Evolutionary conservation across 2,888 invertebrate species (phyloP).

Genomic region (Lysandra coridon): DNA sequence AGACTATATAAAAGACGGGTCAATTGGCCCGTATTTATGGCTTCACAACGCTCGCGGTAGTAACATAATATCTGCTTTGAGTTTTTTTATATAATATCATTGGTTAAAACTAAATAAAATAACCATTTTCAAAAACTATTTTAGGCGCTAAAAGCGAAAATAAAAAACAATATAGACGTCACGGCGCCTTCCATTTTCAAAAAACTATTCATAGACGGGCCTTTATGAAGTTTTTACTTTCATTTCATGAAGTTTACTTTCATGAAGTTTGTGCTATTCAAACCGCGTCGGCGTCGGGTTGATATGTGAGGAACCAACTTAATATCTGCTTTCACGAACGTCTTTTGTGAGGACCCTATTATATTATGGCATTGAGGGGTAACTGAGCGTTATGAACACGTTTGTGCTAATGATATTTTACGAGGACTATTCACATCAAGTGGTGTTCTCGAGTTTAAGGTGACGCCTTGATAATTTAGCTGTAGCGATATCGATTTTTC

Average conservation of each 20-base stretch:
- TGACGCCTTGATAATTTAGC: too few species aligned
- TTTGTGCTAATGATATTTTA: conserved; percentile 13
- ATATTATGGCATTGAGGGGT: conserved; percentile 3
- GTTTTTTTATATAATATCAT: too few species aligned
- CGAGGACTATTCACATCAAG: neutral
- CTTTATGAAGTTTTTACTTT: too few species aligned
- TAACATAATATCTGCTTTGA: too few species aligned
- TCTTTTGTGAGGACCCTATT: conserved; percentile 13
- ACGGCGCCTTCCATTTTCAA: neutral
- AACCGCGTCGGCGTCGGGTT: neutral
- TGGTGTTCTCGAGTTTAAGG: neutral
- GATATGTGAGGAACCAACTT: conserved; percentile 21
- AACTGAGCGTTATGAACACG: conserved; percentile 9
- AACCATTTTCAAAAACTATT: neutral
- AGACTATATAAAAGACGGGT: too few species aligned
- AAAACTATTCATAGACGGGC: conserved; percentile 11
- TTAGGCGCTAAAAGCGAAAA: neutral
- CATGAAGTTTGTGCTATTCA: conserved; percentile 9
- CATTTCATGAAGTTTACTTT: too few species aligned
- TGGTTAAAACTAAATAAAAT: too few species aligned
- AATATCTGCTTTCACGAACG: conserved; percentile 7
- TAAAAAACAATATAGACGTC: neutral
- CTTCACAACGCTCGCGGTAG: too few species aligned
- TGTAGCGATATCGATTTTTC: too few species aligned
- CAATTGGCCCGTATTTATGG: too few species aligned